Conservation (phyloP, 2,888 invertebrate genomes). For the Anagyrus pseudococci region DNA sequence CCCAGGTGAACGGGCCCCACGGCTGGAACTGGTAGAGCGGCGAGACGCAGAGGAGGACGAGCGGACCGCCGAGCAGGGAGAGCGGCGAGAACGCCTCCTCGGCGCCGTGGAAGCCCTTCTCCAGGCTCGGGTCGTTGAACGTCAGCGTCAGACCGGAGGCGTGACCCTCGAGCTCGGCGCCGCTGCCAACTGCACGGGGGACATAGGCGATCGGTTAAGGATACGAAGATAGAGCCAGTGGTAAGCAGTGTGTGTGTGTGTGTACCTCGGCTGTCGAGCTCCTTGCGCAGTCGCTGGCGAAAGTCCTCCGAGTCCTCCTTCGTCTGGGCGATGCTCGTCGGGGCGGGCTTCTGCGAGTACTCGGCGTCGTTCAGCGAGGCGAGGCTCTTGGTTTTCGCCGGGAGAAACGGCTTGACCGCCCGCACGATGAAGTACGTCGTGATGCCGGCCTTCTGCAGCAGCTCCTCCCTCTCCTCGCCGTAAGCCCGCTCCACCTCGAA, state of each 20-base stretch:
- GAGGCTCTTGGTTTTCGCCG: conserved; percentile 54
- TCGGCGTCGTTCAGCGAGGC: conserved; percentile 54
- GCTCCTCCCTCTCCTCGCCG: conserved; percentile 92
- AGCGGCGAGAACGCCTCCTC: conserved; percentile 73
- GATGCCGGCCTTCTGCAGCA: conserved; percentile 84
- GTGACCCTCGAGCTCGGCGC: conserved; percentile 69
- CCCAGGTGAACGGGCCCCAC: conserved; percentile 60
- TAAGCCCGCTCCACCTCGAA: conserved; percentile 92
- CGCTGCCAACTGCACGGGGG: conserved; percentile 53
- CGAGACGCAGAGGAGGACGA: conserved; percentile 66
- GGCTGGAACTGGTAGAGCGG: conserved; percentile 58
- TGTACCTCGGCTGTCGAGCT: conserved; percentile 84
- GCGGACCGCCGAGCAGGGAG: conserved; percentile 70
- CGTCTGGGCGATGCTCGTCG: conserved; percentile 40
- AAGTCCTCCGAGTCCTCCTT: conserved; percentile 77
- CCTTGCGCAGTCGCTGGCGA: conserved; percentile 80
- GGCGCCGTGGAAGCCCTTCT: conserved; percentile 71
- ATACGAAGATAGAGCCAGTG: not conserved
- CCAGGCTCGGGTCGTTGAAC: conserved; percentile 72
- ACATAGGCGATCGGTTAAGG: not conserved
- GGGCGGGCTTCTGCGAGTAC: conserved; percentile 16
- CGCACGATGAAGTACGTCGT: conserved; percentile 91
- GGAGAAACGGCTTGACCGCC: conserved; percentile 76
- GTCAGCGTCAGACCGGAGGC: conserved; percentile 71
- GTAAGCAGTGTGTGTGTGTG: not conserved